Conservation (phyloP, 2,888 invertebrate species). For the Holacanthella duospinosa region DNA sequence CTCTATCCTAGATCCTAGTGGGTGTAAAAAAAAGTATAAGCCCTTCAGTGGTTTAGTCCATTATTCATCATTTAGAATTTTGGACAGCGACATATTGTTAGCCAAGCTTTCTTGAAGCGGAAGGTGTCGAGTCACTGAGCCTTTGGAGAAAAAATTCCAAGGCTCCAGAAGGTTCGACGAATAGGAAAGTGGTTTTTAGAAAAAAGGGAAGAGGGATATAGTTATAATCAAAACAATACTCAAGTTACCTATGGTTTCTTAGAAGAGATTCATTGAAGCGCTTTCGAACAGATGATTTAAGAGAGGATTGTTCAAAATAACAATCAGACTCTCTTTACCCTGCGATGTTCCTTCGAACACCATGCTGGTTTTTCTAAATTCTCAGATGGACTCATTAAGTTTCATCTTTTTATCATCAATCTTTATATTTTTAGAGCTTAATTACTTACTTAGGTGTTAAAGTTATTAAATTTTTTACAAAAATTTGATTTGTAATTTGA, state of each 20-base stretch:
- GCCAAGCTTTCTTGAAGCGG: background rate
- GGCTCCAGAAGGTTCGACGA: background rate
- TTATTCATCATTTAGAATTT: background rate
- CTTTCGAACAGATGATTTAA: background rate
- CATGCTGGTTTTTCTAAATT: too few relatives aligned
- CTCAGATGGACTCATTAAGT: too few relatives aligned
- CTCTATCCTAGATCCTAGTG: too few relatives aligned
- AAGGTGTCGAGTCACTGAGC: background rate
- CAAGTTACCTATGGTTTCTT: background rate
- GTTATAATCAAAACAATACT: background rate
- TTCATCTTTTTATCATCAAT: too few relatives aligned
- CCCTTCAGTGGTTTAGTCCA: background rate
- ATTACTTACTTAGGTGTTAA: too few relatives aligned
- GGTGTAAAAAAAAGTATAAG: too few relatives aligned
- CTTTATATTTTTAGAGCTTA: too few relatives aligned
- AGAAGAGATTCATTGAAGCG: background rate
- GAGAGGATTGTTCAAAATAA: too few relatives aligned
- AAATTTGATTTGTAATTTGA: too few relatives aligned
- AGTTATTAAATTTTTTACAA: too few relatives aligned
- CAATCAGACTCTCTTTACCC: too few relatives aligned
- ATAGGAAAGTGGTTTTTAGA: background rate
- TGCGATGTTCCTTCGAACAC: too few relatives aligned
- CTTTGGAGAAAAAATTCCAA: background rate
- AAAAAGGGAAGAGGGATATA: background rate
- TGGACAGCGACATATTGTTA: background rate